phyloP scores from a whole-genome alignment of 2,113 vertebrate genomes.

The Pseudorasbora parva region DNA sequence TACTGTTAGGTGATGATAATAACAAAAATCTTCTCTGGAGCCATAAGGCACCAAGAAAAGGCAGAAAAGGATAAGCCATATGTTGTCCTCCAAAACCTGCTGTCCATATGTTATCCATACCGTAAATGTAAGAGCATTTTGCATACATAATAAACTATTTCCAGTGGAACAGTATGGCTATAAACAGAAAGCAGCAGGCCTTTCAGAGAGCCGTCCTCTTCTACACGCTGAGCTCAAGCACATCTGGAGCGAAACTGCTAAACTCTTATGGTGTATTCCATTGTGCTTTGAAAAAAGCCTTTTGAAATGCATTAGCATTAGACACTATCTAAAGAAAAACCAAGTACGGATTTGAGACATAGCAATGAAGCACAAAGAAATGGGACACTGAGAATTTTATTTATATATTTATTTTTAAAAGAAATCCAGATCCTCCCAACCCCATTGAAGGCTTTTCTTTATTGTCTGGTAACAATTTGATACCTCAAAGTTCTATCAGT shows the following conservation, averaged over 20 bases:
- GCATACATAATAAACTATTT: constrained; percentile 12
- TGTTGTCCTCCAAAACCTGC: constrained; percentile 9
- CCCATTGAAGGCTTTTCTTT: constrained; percentile 65
- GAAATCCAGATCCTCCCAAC: constrained; percentile 57
- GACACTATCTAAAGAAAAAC: constrained; percentile 76
- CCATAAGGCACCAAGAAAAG: constrained; percentile 4
- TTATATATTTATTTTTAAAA: constrained; percentile 12
- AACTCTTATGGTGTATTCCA: constrained; percentile 73
- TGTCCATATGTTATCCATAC: constrained; percentile 42
- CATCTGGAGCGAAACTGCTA: constrained; percentile 71
- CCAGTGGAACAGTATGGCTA: constrained; percentile 12
- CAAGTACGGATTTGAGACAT: constrained; percentile 74
- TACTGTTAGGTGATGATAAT: constrained; percentile 9
- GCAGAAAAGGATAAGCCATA: not conserved
- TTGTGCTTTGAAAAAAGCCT: constrained; percentile 75
- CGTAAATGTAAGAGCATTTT: constrained; percentile 41
- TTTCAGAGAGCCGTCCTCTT: constrained; percentile 16
- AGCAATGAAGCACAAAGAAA: constrained; percentile 64
- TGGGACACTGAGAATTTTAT: constrained; percentile 67
- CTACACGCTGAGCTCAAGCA: constrained; percentile 60
- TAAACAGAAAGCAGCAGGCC: constrained; percentile 20
- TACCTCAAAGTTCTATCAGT: constrained; percentile 71
- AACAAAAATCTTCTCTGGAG: constrained; percentile 9
- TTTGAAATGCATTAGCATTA: constrained; percentile 76
- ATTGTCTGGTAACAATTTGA: constrained; percentile 77